Conservation (phyloP, 2,113 vertebrate species). For the Anolis carolinensis region DNA sequence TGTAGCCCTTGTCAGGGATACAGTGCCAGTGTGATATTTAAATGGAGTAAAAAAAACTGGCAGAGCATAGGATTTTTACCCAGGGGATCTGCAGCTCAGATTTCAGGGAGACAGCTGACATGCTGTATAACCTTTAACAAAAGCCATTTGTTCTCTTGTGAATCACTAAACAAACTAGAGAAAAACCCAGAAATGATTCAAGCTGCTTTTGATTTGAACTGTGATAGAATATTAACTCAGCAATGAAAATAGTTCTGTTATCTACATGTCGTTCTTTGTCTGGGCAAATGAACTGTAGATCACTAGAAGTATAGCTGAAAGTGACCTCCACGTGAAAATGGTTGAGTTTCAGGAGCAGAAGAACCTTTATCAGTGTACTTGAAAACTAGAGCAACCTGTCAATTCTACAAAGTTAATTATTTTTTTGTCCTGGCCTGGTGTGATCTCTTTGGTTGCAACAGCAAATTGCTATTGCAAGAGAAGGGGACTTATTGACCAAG, state of each 20-base stretch:
- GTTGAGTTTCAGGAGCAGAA: neutral
- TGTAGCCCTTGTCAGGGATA: neutral
- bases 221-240: neutral
- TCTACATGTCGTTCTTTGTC: neutral
- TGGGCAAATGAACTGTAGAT: neutral
- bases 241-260: neutral
- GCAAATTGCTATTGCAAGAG: constrained; percentile 90
- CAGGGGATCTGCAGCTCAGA: neutral
- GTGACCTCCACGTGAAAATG: neutral
- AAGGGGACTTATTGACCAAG: constrained; percentile 89
- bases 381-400: neutral
- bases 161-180: constrained; percentile 1
- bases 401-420: neutral
- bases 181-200: constrained; percentile 1
- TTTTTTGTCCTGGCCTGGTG: neutral
- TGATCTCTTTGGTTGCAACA: constrained; percentile 47
- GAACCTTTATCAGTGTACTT: neutral
- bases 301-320: neutral
- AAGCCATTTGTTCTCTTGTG: neutral
- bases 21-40: neutral
- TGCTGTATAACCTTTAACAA: neutral
- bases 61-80: neutral
- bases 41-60: neutral
- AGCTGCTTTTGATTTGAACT: constrained; percentile 5
- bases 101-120: neutral